These are phyloP conservation scores for Campoplex nolae DNA, from an alignment of 2,888 invertebrate genomes.

Conservation along the genomic window DNA sequence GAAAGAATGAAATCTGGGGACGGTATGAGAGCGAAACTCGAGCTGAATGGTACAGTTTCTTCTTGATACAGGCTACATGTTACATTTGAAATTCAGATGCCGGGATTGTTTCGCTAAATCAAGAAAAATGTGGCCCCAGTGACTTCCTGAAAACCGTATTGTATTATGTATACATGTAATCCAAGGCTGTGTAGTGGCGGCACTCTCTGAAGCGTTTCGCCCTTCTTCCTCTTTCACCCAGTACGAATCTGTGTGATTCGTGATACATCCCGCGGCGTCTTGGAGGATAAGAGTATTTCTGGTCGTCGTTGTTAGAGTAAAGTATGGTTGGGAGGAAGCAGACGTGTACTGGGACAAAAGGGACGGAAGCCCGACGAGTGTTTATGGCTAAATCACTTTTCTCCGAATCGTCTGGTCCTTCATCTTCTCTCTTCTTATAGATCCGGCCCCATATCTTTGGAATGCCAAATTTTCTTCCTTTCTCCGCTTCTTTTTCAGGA, in stretches of 20 bases:
- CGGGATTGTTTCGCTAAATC: constrained; percentile 82
- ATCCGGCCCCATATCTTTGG: constrained; percentile 68
- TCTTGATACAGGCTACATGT: constrained; percentile 34
- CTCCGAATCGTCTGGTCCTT: constrained; percentile 69
- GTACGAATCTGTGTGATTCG: constrained; percentile 46
- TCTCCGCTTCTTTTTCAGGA: constrained; percentile 26
- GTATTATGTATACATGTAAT: constrained; percentile 63
- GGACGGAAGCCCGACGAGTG: constrained; percentile 65
- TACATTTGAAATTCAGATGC: constrained; percentile 81
- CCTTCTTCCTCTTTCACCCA: constrained; percentile 30
- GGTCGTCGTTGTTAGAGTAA: constrained; percentile 53
- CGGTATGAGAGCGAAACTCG: constrained; percentile 32
- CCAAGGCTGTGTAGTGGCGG: constrained; percentile 47
- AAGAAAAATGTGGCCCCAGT: constrained; percentile 82
- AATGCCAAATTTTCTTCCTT: constrained; percentile 47
- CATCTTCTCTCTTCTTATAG: constrained; percentile 46
- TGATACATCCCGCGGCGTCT: constrained; percentile 49
- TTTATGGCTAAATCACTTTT: constrained; percentile 80
- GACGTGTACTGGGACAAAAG: constrained; percentile 56
- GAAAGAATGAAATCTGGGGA: constrained; percentile 56
- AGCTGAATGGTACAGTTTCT: constrained; percentile 51
- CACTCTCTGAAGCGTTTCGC: constrained; percentile 50
- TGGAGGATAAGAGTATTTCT: constrained; percentile 38
- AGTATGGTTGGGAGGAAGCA: constrained; percentile 36
- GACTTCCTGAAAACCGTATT: constrained; percentile 75